These are phyloP conservation scores for Scatophagus argus DNA, from an alignment of 2,113 vertebrate genomes.

Conservation along the genomic window DNA sequence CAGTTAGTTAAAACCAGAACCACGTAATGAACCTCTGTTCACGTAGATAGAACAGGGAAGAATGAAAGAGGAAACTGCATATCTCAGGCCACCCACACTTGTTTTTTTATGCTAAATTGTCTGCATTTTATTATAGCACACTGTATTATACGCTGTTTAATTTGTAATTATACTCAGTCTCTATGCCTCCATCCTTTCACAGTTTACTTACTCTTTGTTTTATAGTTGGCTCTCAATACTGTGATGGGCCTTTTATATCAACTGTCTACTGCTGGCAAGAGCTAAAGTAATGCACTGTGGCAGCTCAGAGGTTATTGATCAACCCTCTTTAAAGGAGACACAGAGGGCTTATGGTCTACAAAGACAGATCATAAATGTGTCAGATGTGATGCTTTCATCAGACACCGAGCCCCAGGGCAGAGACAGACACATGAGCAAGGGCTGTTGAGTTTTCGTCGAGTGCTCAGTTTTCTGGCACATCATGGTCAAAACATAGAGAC, in stretches of 20 bases:
- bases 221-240: slow-evolving; percentile 2
- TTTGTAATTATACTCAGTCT: background rate
- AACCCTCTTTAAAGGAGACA: slow-evolving; percentile 26
- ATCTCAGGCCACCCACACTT: background rate
- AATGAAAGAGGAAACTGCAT: slow-evolving; percentile 23
- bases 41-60: background rate
- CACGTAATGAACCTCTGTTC: background rate
- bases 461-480: background rate
- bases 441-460: slow-evolving; percentile 15
- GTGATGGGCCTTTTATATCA: slow-evolving; percentile 6
- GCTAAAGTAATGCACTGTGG: slow-evolving; percentile 16
- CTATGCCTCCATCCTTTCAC: background rate
- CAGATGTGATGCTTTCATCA: slow-evolving; percentile 34
- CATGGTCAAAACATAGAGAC: background rate
- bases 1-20: background rate
- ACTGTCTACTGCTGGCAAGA: slow-evolving; percentile 22
- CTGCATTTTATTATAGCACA: background rate
- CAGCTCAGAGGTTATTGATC: slow-evolving; percentile 41
- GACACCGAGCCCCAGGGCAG: slow-evolving; percentile 17
- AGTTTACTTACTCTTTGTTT: slow-evolving; percentile 26
- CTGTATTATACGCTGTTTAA: background rate
- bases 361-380: slow-evolving; percentile 40
- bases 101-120: background rate
- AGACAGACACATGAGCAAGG: slow-evolving; percentile 18
- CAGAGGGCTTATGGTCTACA: slow-evolving; percentile 10